These are phyloP conservation scores for Sylvia borin DNA, from an alignment of 2,797 vertebrate genomes.

Conservation along the genomic window DNA sequence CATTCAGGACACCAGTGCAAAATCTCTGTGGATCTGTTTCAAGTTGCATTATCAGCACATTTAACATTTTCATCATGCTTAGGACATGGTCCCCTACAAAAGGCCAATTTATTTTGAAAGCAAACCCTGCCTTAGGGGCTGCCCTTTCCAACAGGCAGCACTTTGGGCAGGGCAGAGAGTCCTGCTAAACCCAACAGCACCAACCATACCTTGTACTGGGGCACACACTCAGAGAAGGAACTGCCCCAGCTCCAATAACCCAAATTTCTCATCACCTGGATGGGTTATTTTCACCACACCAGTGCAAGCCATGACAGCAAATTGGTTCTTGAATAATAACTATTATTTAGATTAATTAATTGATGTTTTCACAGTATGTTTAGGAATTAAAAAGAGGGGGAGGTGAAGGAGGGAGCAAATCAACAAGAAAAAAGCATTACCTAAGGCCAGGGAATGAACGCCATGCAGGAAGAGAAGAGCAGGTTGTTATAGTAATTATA, in stretches of 20 bases:
- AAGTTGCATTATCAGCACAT: conserved; percentile 43
- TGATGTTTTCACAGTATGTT: not conserved
- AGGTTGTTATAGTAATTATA: not conserved
- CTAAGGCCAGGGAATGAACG: not conserved
- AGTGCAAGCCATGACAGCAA: not conserved
- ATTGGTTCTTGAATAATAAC: not conserved
- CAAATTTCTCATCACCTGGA: not conserved
- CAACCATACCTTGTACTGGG: fast-evolving
- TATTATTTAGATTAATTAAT: conserved; percentile 22
- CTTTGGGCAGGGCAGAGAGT: not conserved
- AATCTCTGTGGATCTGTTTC: not conserved
- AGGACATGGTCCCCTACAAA: not conserved
- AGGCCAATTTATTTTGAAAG: conserved; percentile 16
- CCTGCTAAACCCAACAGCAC: not conserved
- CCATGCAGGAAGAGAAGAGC: not conserved
- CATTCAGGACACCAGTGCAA: not conserved
- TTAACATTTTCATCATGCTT: conserved; percentile 16
- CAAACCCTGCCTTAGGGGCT: not conserved
- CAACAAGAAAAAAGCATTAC: not conserved
- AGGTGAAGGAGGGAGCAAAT: not conserved
- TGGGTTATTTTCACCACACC: not conserved
- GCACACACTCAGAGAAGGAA: not conserved
- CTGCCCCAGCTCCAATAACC: not conserved
- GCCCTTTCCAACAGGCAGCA: not conserved
- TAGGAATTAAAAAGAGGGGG: not conserved